A percentile compares a stretch with the other conserved stretches of the same genome.
Conservation (phyloP, 2,888 invertebrate genomes). For the Eupithecia pulchellata region DNA sequence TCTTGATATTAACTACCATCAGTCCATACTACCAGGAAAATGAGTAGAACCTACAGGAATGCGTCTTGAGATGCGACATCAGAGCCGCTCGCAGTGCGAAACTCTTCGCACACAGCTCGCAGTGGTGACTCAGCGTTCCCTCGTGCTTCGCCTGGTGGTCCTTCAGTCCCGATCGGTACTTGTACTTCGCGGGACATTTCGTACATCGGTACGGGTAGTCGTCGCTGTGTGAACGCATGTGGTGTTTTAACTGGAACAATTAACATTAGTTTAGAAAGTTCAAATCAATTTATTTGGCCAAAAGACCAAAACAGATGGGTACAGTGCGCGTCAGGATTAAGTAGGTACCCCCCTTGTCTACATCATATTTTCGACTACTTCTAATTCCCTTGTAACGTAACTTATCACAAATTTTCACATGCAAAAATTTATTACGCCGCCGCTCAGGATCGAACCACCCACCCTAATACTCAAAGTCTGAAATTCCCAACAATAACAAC, state of each 20-base stretch:
- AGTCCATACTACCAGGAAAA: background rate
- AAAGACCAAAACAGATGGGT: no score
- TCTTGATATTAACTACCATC: no score
- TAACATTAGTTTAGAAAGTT: background rate
- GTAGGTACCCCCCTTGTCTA: no score
- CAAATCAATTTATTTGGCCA: no score
- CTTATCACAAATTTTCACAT: no score
- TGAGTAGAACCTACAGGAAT: constrained; percentile 9
- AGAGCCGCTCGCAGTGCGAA: constrained; percentile 21
- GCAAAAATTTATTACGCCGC: no score
- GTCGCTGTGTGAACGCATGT: constrained; percentile 30
- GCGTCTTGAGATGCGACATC: constrained; percentile 20
- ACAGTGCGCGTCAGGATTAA: no score
- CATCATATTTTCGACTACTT: no score
- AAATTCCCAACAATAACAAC: no score
- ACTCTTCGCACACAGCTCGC: constrained; percentile 23
- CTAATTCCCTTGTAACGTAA: no score
- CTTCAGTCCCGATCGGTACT: constrained; percentile 27
- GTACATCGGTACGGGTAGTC: constrained; percentile 24
- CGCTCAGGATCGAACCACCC: no score
- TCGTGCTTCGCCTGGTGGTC: constrained; percentile 27
- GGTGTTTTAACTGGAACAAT: constrained; percentile 24
- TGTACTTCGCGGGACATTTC: constrained; percentile 29
- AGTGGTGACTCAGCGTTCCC: constrained; percentile 13
- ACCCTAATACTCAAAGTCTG: no score